A percentile compares a stretch with the other conserved stretches of the same genome.
These are phyloP conservation scores for Phyllotreta cruciferae DNA, from an alignment of 2,888 invertebrate species.

Conservation along the genomic window DNA sequence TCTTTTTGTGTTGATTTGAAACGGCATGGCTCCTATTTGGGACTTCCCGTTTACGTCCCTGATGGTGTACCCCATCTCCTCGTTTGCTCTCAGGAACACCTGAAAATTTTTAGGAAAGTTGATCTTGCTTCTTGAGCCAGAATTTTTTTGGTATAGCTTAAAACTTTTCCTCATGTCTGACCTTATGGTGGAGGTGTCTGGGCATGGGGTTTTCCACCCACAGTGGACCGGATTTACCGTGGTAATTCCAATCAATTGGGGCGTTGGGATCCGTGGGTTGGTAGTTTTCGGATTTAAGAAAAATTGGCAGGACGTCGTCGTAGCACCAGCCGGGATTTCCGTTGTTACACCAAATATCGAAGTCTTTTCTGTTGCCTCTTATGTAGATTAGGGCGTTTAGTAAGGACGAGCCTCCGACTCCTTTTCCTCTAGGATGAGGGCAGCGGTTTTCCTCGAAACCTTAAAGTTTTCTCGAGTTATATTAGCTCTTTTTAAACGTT, in stretches of 20 bases:
- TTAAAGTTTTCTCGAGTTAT: background rate
- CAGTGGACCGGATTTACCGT: slow-evolving; percentile 33
- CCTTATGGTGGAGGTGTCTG: slow-evolving; percentile 4
- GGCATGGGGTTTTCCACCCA: slow-evolving; percentile 37
- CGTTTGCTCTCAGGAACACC: slow-evolving; percentile 36
- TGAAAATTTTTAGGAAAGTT: background rate
- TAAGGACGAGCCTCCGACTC: slow-evolving; percentile 62
- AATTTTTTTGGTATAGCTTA: no score
- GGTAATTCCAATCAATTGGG: slow-evolving; percentile 33
- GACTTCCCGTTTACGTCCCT: slow-evolving; percentile 73
- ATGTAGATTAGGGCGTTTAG: slow-evolving; percentile 63
- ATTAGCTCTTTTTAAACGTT: background rate
- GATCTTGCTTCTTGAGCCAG: background rate
- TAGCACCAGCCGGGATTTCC: slow-evolving; percentile 62
- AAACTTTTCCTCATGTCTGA: background rate
- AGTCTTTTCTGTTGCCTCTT: slow-evolving; percentile 60
- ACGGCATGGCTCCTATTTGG: slow-evolving; percentile 69
- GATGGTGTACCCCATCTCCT: slow-evolving; percentile 70
- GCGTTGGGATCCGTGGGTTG: slow-evolving; percentile 31
- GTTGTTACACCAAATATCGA: slow-evolving; percentile 59
- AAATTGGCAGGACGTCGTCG: slow-evolving; percentile 64
- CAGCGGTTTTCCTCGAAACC: slow-evolving; percentile 49
- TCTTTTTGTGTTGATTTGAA: slow-evolving; percentile 71
- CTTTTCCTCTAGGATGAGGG: slow-evolving; percentile 60
- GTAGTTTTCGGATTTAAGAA: slow-evolving; percentile 47